Evolutionary conservation across 2,797 vertebrate species (phyloP).

Genomic region (Liasis olivaceus): DNA sequence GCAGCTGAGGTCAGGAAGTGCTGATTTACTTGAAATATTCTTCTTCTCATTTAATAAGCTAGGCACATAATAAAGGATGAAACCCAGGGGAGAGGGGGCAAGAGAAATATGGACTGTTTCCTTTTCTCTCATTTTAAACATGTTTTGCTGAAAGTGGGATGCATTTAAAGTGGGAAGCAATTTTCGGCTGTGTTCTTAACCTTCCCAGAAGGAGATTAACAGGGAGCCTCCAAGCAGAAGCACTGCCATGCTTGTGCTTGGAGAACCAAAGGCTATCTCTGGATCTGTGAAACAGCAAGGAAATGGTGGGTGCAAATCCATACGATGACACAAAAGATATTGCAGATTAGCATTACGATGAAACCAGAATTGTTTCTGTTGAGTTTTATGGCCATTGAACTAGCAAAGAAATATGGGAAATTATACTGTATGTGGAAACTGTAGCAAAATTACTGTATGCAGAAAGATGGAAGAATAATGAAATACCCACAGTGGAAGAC

Average conservation of each 20-base stretch:
- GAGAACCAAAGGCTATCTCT: background rate
- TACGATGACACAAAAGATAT: background rate
- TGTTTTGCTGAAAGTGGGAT: background rate
- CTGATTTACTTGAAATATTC: background rate
- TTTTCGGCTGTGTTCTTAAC: background rate
- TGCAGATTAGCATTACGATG: background rate
- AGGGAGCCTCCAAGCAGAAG: background rate
- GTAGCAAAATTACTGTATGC: background rate
- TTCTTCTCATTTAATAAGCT: background rate
- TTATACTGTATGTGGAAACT: background rate
- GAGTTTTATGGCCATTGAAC: background rate
- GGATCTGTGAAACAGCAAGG: background rate
- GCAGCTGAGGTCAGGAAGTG: background rate
- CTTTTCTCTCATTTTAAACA: background rate
- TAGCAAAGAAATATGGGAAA: background rate
- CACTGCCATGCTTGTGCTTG: background rate
- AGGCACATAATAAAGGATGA: background rate
- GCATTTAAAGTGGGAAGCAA: background rate
- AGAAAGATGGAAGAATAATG: background rate
- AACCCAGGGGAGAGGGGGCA: fast-evolving
- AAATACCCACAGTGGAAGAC: background rate
- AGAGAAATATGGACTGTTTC: background rate
- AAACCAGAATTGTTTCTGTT: background rate
- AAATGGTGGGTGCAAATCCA: background rate
- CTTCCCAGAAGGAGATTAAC: background rate